Evolutionary conservation across 1,140 invertebrate genomes (phyloP).

Genomic region (Chionoecetes opilio): DNA sequence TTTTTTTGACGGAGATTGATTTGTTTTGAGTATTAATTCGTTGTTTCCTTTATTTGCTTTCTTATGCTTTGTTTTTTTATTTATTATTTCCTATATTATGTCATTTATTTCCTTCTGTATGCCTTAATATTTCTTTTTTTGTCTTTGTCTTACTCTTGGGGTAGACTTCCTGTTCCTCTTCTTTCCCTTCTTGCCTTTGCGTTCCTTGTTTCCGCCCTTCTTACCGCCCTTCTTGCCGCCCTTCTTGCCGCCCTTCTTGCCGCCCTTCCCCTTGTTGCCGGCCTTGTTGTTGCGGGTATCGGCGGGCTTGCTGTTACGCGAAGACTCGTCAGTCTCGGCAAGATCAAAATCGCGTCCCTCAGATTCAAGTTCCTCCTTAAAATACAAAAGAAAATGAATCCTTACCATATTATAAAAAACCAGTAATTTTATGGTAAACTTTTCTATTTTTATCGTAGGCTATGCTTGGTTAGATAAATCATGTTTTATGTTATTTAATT

Average conservation of each 20-base stretch:
- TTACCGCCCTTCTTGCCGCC: constrained; percentile 56
- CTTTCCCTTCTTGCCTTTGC: neutral
- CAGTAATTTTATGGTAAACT: neutral
- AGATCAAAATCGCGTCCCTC: neutral
- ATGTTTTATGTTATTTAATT: neutral
- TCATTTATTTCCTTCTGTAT: neutral
- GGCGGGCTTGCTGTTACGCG: constrained; percentile 38
- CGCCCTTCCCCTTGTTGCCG: constrained; percentile 39
- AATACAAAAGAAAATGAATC: neutral
- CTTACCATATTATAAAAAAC: neutral
- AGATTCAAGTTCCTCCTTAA: neutral
- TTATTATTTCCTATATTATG: too few relatives aligned
- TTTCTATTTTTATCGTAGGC: neutral
- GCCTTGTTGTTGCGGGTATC: neutral
- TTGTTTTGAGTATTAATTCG: too few relatives aligned
- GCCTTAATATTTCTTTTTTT: neutral
- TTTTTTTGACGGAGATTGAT: too few relatives aligned
- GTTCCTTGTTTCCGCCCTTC: constrained; percentile 25
- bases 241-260: constrained; percentile 48
- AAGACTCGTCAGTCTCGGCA: neutral
- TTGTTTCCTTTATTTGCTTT: too few relatives aligned
- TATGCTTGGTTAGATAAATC: neutral
- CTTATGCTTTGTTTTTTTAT: too few relatives aligned
- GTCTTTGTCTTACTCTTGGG: neutral
- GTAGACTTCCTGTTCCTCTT: neutral